Base-by-base conservation (phyloP, 2,113 vertebrate species). In the Gasterosteus aculeatus region DNA sequence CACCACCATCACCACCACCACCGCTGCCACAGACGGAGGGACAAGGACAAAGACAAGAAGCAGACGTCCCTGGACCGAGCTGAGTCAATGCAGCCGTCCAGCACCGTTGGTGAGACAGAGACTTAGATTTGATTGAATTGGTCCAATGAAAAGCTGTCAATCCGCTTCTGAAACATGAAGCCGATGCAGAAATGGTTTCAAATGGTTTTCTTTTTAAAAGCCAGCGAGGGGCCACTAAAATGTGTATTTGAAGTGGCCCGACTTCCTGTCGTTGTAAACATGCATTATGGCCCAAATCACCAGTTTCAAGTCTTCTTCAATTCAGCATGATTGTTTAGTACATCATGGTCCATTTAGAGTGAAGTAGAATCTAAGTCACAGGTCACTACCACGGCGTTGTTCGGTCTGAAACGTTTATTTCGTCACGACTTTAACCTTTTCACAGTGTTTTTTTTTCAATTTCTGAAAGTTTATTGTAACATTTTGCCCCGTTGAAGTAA, bases 1-100 rank as follows among this genome's bases (percentile, higher is more conserved):
- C 92, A 93, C 83, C 94, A 94, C 69, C 92, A 94, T 68, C 92
- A 95, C 72, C 93, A 94, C 80, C 93, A 95, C 78, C 94, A 95
- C 82, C 94, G 95, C 42, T 96, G 97, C 87, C 97, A 97, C 71
- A 95, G 97, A 39, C 97, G 96, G 88, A 95, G 96, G 83, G 97
- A 96, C 84, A 96, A 96, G 80, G 96, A 97, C 81, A 96, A 95
- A 87, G 96, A 97, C 54, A 96, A 94, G 93, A 97, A 96, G 85
- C 97, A 97, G 88, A 96, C 94, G 79, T 96, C 96, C 1, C 80
- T 96, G 81, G 98, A 99, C 1, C 95, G 93, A 90, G 85, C 93
- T 0, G 73, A 92, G 11, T 92, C 94, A 41, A 91, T 93, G 58
- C 80, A 95, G 57, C 92, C 93, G 0, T 93, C 95, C 4, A 85